Evolutionary conservation across 2,113 vertebrate genomes (phyloP).

Genomic region (Leptodactylus fuscus): DNA sequence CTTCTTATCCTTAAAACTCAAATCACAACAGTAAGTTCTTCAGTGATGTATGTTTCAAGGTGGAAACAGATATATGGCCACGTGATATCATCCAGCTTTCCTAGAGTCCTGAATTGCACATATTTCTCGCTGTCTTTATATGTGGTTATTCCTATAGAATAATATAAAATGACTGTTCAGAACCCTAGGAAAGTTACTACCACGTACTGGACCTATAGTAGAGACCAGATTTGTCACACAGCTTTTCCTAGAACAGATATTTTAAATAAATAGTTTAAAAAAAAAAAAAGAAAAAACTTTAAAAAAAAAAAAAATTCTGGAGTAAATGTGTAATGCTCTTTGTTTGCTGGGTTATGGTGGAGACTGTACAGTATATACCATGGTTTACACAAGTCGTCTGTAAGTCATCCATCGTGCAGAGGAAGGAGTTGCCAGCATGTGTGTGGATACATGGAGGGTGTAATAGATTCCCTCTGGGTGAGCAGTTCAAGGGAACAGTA

Average conservation of each 20-base stretch:
- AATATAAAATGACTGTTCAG: too few relatives aligned
- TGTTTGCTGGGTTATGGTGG: neutral
- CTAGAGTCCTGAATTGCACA: too few relatives aligned
- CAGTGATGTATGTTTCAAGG: too few relatives aligned
- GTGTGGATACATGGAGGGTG: neutral
- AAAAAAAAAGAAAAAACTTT: neutral
- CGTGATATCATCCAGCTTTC: too few relatives aligned
- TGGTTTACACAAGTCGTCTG: too few relatives aligned
- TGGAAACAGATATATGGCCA: too few relatives aligned
- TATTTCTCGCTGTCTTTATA: too few relatives aligned
- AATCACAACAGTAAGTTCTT: too few relatives aligned
- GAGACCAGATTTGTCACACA: neutral
- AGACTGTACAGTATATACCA: too few relatives aligned
- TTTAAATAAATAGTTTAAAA: neutral
- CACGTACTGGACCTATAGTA: neutral
- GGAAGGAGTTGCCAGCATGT: neutral
- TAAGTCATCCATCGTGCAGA: neutral
- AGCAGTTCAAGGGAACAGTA: slow-evolving; percentile 41
- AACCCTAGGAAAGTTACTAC: too few relatives aligned
- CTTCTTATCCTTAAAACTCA: too few relatives aligned
- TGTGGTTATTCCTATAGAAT: too few relatives aligned
- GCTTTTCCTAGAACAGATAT: neutral
- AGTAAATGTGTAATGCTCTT: neutral
- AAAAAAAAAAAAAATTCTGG: neutral
- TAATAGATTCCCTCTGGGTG: slow-evolving; percentile 34